Conservation (phyloP, 2,888 invertebrate genomes). For the Epirrhoe tristata region DNA sequence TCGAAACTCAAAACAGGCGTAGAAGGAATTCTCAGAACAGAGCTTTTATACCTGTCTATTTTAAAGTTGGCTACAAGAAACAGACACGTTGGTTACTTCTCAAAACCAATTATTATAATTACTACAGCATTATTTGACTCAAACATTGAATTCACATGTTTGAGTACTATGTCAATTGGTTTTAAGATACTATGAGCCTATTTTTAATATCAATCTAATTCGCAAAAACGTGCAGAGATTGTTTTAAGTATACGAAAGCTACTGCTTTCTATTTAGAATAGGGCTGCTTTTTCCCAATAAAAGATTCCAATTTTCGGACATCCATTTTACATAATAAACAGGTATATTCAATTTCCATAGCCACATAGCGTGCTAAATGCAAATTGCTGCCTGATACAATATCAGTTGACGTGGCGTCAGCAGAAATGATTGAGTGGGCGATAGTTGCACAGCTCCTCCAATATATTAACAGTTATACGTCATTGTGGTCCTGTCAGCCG, state of each 20-base stretch:
- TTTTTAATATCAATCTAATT: constrained; percentile 1
- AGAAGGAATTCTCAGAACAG: neutral
- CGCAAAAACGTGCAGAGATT: constrained; percentile 9
- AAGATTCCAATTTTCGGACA: constrained; percentile 40
- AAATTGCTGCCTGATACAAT: constrained; percentile 53
- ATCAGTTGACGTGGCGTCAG: constrained; percentile 67
- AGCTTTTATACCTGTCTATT: neutral
- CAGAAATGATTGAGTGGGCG: constrained; percentile 68
- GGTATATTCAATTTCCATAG: constrained; percentile 50
- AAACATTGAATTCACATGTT: no score
- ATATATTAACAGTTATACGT: constrained; percentile 70
- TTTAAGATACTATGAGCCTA: neutral
- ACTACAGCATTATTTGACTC: no score
- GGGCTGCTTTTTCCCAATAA: constrained; percentile 14
- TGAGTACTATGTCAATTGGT: neutral
- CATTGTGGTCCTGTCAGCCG: constrained; percentile 35
- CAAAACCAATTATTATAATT: neutral
- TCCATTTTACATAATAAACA: constrained; percentile 48
- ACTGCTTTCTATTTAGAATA: neutral
- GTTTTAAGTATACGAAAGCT: constrained; percentile 1
- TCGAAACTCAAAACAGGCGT: constrained; percentile 1
- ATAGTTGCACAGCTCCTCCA: constrained; percentile 64
- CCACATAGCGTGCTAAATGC: constrained; percentile 49
- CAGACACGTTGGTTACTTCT: neutral
- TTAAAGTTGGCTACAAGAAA: neutral